Base-by-base conservation (phyloP, 2,888 invertebrate species). In the Callyntrura sp. region DNA sequence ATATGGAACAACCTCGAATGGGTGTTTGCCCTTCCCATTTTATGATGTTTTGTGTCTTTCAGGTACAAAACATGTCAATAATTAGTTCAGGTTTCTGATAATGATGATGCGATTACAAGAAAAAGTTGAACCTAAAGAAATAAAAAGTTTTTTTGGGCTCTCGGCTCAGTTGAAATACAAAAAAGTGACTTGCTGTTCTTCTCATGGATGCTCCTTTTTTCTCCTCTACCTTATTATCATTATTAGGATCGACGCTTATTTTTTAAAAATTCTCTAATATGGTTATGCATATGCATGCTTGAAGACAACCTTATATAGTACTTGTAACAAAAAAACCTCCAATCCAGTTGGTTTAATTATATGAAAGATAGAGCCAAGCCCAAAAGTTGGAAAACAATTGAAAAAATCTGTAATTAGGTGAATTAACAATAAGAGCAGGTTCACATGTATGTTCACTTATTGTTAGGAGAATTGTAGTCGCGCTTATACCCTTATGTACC, bases 341-440 rank as follows among this genome's bases (percentile, higher is more conserved):
- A 57, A 20, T 62, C 48, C 28, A 70, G 43, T 70, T 82, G 23
- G 23, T 43, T n/a, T n/a, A n/a, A 23, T 70, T 70, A 51, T 65
- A 60, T 68, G 51, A 20, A 48, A 68, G n/a, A n/a, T n/a, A n/a
- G 20, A 14, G 76, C 86, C 78, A 86, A 79, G 86, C 79, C 86
- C 79, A 28, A 55, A 78, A 86, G 43, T 55, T n/a, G 68, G 79
- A 57, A 35, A 87, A 86, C 86, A 81, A 87, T 87, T 87, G 81
- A 62, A 87, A 79, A 82, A 81, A 81, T 87, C 82, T 45, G 68
- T 87, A 87, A 87, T 87, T 87, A 87, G 87, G 45, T 12, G 81
- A 81, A 82, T 87, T 87, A 82, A 87, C n/a, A n/a, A n/a, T n/a
- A n/a, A n/a, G n/a, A n/a, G 82, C 68, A 82, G 45, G 87, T 43